phyloP scores from a whole-genome alignment of 2,888 invertebrate genomes.

The Melinaea marsaeus region DNA sequence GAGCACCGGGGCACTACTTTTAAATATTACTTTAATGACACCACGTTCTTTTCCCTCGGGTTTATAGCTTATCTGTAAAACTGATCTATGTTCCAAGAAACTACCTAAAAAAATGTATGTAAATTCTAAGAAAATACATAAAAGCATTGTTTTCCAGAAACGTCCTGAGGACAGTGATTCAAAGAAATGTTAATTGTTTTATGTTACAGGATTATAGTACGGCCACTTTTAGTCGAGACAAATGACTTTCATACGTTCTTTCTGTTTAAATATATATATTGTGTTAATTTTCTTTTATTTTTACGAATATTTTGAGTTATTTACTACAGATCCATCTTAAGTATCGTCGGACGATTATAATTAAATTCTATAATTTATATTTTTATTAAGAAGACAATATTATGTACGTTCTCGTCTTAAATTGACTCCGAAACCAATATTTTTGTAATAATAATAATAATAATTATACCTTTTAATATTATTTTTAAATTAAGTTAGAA shows the following conservation, averaged over 20 bases:
- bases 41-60: constrained; percentile 33
- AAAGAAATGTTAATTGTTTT: constrained; percentile 14
- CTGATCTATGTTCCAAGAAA: constrained; percentile 70
- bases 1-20: constrained; percentile 10
- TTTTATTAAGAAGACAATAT: no score
- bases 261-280: no score
- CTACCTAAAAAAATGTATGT: constrained; percentile 57
- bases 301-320: not conserved
- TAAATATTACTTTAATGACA: constrained; percentile 54
- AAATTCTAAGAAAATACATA: constrained; percentile 53
- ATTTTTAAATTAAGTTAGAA: no score
- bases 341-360: no score
- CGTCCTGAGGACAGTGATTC: constrained; percentile 24
- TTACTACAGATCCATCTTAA: no score
- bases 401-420: no score
- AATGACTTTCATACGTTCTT: no score
- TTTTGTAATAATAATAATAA: no score
- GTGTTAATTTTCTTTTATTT: not conserved
- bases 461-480: no score
- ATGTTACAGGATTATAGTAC: not conserved
- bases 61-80: constrained; percentile 53
- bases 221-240: not conserved
- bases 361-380: no score
- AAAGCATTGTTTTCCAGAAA: constrained; percentile 34
- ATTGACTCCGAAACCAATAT: no score